A percentile compares a stretch with the other conserved stretches of the same genome.
Evolutionary conservation across 2,888 invertebrate genomes (phyloP).

Genomic region (Liopterus haemorrhoidalis): DNA sequence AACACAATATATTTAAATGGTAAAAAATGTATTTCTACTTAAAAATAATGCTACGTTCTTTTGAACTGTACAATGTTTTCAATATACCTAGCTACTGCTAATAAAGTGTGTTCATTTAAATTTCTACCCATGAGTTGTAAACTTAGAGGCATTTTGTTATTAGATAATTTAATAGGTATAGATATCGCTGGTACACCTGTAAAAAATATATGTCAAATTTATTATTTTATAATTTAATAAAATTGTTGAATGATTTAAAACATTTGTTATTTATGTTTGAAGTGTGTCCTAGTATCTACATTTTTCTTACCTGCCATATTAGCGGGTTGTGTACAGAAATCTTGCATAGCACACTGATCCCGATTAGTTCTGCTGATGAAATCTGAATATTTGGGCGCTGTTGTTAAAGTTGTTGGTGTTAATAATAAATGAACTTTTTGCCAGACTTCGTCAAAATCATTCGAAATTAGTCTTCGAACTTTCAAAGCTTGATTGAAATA

Average conservation of each 20-base stretch:
- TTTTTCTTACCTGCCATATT: conserved; percentile 80
- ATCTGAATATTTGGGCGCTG: conserved; percentile 76
- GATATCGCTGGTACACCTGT: conserved; percentile 78
- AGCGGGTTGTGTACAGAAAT: conserved; percentile 92
- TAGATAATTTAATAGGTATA: conserved; percentile 73
- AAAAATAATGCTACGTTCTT: conserved; percentile 24
- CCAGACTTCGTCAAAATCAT: conserved; percentile 82
- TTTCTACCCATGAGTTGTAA: conserved; percentile 81
- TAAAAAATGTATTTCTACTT: too few relatives aligned
- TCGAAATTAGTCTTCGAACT: conserved; percentile 76
- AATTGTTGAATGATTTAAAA: conserved; percentile 8
- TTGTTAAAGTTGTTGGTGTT: conserved; percentile 85
- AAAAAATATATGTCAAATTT: conserved; percentile 29
- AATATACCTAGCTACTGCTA: conserved; percentile 76
- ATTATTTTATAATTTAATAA: conserved; percentile 17
- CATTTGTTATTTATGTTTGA: conserved; percentile 1
- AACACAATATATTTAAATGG: too few relatives aligned
- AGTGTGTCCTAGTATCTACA: background rate
- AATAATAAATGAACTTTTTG: conserved; percentile 71
- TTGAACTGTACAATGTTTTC: conserved; percentile 64
- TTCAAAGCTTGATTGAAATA: conserved; percentile 88
- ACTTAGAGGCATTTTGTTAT: conserved; percentile 71
- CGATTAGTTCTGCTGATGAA: conserved; percentile 73
- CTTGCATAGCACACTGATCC: conserved; percentile 82
- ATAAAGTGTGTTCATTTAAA: conserved; percentile 67